phyloP scores from a whole-genome alignment of 2,888 invertebrate genomes.

The Eupithecia subfuscata region DNA sequence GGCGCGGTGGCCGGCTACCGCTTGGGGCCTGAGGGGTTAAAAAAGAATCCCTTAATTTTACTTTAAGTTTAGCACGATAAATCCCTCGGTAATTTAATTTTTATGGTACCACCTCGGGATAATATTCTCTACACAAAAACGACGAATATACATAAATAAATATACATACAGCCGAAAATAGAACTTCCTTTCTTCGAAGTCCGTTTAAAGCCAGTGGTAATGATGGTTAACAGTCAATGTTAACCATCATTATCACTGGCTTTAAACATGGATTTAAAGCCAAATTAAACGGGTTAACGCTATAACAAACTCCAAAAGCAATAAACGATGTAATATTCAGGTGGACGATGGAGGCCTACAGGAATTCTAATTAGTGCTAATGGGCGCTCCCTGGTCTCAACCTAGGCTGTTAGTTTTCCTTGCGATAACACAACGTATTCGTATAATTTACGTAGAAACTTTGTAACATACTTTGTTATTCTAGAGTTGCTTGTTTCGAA shows the following conservation, averaged over 20 bases:
- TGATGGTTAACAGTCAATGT: not conserved
- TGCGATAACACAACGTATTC: slow-evolving; percentile 37
- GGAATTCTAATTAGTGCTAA: slow-evolving; percentile 80
- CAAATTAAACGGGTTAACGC: slow-evolving; percentile 22
- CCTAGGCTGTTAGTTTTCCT: slow-evolving; percentile 56
- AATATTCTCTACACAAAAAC: too few species aligned
- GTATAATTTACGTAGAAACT: slow-evolving; percentile 17
- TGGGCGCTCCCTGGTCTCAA: slow-evolving; percentile 70
- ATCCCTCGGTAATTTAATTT: too few species aligned
- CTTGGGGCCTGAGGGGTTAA: too few species aligned
- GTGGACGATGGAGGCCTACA: slow-evolving; percentile 51
- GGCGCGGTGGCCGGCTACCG: too few species aligned
- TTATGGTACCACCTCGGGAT: too few species aligned
- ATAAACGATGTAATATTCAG: slow-evolving; percentile 42
- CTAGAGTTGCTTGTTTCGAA: not conserved
- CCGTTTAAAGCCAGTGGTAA: not conserved
- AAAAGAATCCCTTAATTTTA: too few species aligned
- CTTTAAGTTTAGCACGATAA: too few species aligned
- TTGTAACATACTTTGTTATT: slow-evolving; percentile 8
- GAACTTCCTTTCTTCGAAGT: too few species aligned
- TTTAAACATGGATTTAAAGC: not conserved
- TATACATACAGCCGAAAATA: too few species aligned
- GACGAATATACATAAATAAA: too few species aligned
- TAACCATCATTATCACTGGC: too few species aligned
- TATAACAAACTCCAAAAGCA: slow-evolving; percentile 39